Conservation (phyloP, 2,797 vertebrate genomes). For the Telmatherina bonti region DNA sequence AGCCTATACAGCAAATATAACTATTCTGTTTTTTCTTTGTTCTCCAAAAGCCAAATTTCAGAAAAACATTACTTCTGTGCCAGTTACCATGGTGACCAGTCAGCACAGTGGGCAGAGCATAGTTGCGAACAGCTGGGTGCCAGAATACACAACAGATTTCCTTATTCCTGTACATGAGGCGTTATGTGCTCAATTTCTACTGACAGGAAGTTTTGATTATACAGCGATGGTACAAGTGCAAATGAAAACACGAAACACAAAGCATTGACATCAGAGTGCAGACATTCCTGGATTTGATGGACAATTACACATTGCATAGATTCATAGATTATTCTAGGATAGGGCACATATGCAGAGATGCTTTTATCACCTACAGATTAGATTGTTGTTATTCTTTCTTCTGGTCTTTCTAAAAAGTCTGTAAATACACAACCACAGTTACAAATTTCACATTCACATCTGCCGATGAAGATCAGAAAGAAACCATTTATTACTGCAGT, state of each 20-base stretch:
- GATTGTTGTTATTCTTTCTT: too few species aligned
- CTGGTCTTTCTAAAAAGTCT: too few species aligned
- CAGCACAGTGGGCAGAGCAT: constrained; percentile 19
- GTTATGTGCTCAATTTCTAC: constrained; percentile 19
- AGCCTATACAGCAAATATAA: constrained; percentile 60
- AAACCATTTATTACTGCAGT: too few species aligned
- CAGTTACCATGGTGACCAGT: constrained; percentile 63
- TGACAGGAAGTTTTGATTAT: constrained; percentile 10
- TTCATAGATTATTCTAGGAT: neutral
- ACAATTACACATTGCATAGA: neutral
- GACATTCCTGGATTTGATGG: neutral
- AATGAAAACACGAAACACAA: neutral
- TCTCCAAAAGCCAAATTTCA: constrained; percentile 52
- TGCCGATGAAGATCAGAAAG: too few species aligned
- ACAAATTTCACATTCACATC: too few species aligned
- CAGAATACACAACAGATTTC: constrained; percentile 48
- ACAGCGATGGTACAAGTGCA: neutral
- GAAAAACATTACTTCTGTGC: constrained; percentile 49
- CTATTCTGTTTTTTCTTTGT: constrained; percentile 19
- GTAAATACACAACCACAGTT: too few species aligned
- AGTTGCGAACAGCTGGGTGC: neutral
- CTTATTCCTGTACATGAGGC: constrained; percentile 11
- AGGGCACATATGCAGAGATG: too few species aligned
- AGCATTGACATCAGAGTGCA: neutral
- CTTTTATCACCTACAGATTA: too few species aligned